Evolutionary conservation across 2,888 invertebrate genomes (phyloP).

Genomic region (Prosopocoilus inquinatus): DNA sequence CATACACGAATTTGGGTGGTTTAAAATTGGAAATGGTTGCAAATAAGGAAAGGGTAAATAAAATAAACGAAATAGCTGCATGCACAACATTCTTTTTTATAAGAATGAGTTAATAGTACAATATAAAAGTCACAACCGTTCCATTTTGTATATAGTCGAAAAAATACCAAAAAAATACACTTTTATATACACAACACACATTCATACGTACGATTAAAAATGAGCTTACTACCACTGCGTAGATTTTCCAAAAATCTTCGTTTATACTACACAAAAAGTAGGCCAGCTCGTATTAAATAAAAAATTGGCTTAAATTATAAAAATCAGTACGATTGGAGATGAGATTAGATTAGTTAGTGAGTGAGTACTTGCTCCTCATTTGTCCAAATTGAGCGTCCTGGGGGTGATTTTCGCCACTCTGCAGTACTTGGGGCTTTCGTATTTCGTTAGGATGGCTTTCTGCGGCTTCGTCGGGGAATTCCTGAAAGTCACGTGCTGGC

Average conservation of each 20-base stretch:
- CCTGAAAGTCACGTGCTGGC: conserved; percentile 52
- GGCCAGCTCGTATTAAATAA: background rate
- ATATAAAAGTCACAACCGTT: background rate
- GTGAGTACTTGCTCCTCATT: background rate
- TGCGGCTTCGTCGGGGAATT: conserved; percentile 53
- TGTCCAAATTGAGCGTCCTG: conserved; percentile 22
- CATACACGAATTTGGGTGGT: too few relatives aligned
- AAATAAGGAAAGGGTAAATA: too few relatives aligned
- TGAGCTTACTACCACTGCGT: background rate
- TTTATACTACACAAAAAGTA: background rate
- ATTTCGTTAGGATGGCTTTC: conserved; percentile 59
- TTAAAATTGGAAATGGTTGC: too few relatives aligned
- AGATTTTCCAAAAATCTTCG: background rate
- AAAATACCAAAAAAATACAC: background rate
- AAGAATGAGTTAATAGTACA: too few relatives aligned
- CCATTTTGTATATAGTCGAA: background rate
- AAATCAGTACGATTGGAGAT: background rate
- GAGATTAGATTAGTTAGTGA: background rate
- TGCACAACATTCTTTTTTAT: too few relatives aligned
- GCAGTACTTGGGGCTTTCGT: conserved; percentile 45
- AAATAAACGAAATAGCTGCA: too few relatives aligned
- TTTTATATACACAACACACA: too few relatives aligned
- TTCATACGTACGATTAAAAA: background rate
- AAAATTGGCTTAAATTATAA: too few relatives aligned
- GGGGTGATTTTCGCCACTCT: conserved; percentile 38